Percentiles rank a stretch among this genome's conserved stretches.
Evolutionary conservation across 2,797 vertebrate genomes (phyloP).

Genomic region (Prionace glauca): DNA sequence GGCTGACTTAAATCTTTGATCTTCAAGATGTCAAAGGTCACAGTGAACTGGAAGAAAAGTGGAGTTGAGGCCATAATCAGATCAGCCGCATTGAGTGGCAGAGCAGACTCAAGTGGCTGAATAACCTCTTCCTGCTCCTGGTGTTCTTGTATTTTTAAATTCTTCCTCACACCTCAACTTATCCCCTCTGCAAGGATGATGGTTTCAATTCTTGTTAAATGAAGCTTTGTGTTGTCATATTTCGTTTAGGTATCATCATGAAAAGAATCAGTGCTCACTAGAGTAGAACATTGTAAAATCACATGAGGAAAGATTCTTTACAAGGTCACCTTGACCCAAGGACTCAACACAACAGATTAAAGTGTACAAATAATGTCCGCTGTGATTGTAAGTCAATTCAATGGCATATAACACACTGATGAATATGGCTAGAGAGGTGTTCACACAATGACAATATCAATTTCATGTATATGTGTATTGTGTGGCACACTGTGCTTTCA

Average conservation of each 20-base stretch:
- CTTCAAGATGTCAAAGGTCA: not conserved
- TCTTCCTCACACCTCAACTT: not conserved
- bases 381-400: not conserved
- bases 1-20: not conserved
- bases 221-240: not conserved
- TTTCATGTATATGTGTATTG: not conserved
- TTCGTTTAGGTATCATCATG: not conserved
- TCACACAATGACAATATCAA: not conserved
- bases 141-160: too few relatives aligned
- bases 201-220: not conserved
- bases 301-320: not conserved
- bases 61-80: not conserved
- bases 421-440: not conserved
- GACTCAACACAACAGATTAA: not conserved
- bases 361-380: not conserved
- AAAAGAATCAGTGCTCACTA: not conserved
- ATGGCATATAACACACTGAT: not conserved
- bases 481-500: not conserved
- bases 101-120: not conserved
- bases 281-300: not conserved
- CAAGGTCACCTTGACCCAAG: not conserved
- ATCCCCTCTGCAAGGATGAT: not conserved
- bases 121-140: too few relatives aligned
- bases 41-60: not conserved
- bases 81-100: not conserved